Evolutionary conservation across 2,113 vertebrate genomes (phyloP).

Genomic region (Xyrauchen texanus): DNA sequence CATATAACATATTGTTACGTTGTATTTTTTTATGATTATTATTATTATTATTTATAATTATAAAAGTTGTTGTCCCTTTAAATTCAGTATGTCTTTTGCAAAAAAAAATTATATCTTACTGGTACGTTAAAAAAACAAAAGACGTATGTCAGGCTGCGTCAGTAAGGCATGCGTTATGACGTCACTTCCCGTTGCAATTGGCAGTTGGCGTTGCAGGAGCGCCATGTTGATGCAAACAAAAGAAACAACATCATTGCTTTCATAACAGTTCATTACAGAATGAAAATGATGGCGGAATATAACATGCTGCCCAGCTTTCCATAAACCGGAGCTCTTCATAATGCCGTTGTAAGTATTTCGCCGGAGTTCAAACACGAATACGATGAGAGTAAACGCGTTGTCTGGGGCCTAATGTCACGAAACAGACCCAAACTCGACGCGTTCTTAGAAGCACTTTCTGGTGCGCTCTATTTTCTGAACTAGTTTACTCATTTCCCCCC

Average conservation of each 20-base stretch:
- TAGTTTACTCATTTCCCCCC: too few species aligned
- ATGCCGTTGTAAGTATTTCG: conserved; percentile 65
- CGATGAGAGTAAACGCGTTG: neutral
- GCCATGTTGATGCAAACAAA: conserved; percentile 56
- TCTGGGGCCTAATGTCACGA: conserved; percentile 27
- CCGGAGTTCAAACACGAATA: neutral
- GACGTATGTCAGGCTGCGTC: neutral
- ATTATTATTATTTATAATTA: too few species aligned
- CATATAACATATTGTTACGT: too few species aligned
- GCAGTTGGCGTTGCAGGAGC: conserved; percentile 10
- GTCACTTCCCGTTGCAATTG: conserved; percentile 8
- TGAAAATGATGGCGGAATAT: conserved; percentile 16
- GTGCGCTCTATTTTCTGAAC: too few species aligned
- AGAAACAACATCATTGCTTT: conserved; percentile 32
- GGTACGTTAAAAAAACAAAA: conserved; percentile 20
- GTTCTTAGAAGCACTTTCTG: neutral
- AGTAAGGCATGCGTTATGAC: conserved; percentile 1
- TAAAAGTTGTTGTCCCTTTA: too few species aligned
- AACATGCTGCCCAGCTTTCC: conserved; percentile 1
- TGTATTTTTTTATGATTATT: too few species aligned
- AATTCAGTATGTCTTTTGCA: too few species aligned
- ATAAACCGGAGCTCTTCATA: conserved; percentile 37
- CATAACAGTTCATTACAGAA: neutral
- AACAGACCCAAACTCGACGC: neutral
- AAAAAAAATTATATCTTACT: neutral